phyloP scores from a whole-genome alignment of 2,888 invertebrate genomes.

The Xestia c-nigrum region DNA sequence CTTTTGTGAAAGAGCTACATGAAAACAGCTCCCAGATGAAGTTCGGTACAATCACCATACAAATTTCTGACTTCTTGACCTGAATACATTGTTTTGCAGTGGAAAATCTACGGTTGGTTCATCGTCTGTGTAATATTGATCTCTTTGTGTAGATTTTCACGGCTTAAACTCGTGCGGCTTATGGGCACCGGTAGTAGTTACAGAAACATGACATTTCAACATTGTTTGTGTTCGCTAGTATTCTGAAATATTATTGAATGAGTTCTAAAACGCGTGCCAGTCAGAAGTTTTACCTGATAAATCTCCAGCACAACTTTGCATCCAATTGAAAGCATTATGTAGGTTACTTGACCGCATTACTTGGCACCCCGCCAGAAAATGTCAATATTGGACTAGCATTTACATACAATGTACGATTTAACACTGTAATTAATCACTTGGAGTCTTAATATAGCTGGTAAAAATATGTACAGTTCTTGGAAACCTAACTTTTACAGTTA shows the following conservation, averaged over 20 bases:
- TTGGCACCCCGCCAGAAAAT: slow-evolving; percentile 45
- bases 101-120: neutral
- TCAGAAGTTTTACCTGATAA: slow-evolving; percentile 24
- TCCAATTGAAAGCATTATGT: slow-evolving; percentile 35
- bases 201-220: neutral
- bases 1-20: neutral
- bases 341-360: slow-evolving; percentile 46
- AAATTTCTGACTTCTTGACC: neutral
- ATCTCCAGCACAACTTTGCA: slow-evolving; percentile 17
- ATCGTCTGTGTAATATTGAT: neutral
- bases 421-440: slow-evolving; percentile 22
- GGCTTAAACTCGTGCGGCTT: neutral
- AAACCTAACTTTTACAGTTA: neutral
- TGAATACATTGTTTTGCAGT: neutral
- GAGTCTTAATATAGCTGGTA: neutral
- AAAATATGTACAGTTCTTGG: slow-evolving; percentile 6
- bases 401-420: slow-evolving; percentile 43
- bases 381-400: slow-evolving; percentile 32
- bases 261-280: neutral
- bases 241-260: neutral
- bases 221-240: neutral
- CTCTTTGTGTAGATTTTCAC: neutral
- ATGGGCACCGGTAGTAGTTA: neutral
- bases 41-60: neutral
- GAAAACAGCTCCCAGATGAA: too few species aligned